Percentiles rank a stretch among this genome's conserved stretches.
phyloP scores from a whole-genome alignment of 1,140 invertebrate genomes.

The Psilanteris sp. region DNA sequence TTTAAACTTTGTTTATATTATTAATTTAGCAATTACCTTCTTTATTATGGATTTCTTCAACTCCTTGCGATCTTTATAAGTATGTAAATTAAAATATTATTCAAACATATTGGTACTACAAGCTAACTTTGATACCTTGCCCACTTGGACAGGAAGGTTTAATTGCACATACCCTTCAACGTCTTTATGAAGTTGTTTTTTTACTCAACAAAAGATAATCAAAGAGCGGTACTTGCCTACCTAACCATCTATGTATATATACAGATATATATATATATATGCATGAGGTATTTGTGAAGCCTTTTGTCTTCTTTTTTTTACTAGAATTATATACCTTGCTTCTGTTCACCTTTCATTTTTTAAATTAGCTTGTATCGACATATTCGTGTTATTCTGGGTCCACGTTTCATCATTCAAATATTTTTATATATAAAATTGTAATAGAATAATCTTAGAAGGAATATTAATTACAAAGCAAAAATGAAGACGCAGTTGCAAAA shows the following conservation, averaged over 20 bases:
- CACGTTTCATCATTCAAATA: too few species aligned
- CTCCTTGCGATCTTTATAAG: conserved; percentile 55
- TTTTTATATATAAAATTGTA: too few species aligned
- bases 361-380: too few species aligned
- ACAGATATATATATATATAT: too few species aligned
- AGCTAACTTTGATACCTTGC: conserved; percentile 34
- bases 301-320: conserved; percentile 52
- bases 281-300: conserved; percentile 35
- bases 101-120: conserved; percentile 62
- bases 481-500: too few species aligned
- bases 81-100: conserved; percentile 76
- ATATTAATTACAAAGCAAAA: too few species aligned
- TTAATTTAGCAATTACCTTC: not conserved
- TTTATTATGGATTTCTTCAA: conserved; percentile 6
- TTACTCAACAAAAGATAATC: conserved; percentile 75
- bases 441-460: too few species aligned
- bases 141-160: conserved; percentile 21
- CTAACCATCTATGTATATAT: conserved; percentile 23
- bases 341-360: too few species aligned
- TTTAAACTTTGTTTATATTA: too few species aligned
- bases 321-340: conserved; percentile 48
- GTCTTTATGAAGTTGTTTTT: conserved; percentile 79
- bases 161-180: conserved; percentile 69
- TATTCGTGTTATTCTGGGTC: too few species aligned
- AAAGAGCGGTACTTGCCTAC: conserved; percentile 72